Conservation (phyloP, 2,113 vertebrate genomes). For the Oxygymnocypris stewartii region DNA sequence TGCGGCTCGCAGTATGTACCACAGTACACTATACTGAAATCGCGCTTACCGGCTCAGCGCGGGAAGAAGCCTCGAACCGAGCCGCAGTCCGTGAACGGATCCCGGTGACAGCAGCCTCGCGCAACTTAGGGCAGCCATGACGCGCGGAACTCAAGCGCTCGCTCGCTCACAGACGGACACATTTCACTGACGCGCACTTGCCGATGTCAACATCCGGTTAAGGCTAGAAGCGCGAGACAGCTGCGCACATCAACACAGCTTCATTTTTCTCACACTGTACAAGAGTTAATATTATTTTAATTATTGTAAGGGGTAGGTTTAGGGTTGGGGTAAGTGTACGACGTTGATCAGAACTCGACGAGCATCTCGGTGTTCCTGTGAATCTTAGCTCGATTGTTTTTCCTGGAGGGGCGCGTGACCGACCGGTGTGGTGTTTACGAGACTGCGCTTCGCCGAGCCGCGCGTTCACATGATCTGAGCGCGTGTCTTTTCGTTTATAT, state of each 20-base stretch:
- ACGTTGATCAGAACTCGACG: too few relatives aligned
- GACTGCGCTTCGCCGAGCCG: not conserved
- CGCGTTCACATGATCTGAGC: not conserved
- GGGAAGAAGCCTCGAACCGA: slow-evolving; percentile 42
- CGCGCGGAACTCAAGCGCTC: not conserved
- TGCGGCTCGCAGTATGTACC: not conserved
- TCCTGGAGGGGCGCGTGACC: slow-evolving; percentile 64
- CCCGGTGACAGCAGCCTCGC: slow-evolving; percentile 59
- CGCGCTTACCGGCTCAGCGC: slow-evolving; percentile 62
- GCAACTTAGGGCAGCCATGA: slow-evolving; percentile 62
- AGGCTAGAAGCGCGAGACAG: too few relatives aligned
- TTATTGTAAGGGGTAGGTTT: too few relatives aligned
- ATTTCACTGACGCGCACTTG: not conserved
- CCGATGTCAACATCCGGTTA: not conserved
- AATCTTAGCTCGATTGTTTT: not conserved
- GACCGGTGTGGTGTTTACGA: slow-evolving; percentile 54
- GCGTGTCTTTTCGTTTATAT: not conserved
- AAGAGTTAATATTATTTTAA: too few relatives aligned
- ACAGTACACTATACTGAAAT: not conserved
- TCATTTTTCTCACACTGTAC: too few relatives aligned
- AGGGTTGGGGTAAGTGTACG: too few relatives aligned
- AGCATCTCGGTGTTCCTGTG: not conserved
- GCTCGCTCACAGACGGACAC: not conserved
- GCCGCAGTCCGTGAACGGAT: slow-evolving; percentile 49
- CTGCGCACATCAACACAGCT: too few relatives aligned